phyloP scores from a whole-genome alignment of 1,140 invertebrate genomes.

The Parasteatoda tepidariorum region DNA sequence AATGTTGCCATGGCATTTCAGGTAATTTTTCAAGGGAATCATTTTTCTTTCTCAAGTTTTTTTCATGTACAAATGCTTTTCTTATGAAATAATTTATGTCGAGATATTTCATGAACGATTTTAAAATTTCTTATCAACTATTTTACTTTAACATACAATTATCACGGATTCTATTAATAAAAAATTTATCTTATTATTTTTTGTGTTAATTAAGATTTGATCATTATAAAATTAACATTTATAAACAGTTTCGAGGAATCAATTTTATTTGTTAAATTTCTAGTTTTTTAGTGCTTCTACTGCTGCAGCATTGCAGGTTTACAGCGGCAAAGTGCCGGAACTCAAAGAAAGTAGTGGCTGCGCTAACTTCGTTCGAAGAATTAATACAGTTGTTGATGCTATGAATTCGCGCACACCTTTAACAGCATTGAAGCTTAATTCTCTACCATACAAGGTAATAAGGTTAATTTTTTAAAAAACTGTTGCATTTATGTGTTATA shows the following conservation, averaged over 20 bases:
- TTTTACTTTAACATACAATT: not conserved
- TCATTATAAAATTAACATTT: too few relatives aligned
- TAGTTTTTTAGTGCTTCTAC: not conserved
- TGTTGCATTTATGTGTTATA: too few relatives aligned
- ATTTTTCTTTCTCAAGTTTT: too few relatives aligned
- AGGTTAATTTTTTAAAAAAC: too few relatives aligned
- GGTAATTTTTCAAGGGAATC: not conserved
- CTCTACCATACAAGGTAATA: not conserved
- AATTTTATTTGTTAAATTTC: too few relatives aligned
- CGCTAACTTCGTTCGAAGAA: not conserved
- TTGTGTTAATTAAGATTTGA: not conserved
- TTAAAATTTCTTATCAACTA: too few relatives aligned
- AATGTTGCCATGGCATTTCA: not conserved
- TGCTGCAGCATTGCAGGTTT: not conserved
- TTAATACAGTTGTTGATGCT: not conserved
- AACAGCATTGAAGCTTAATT: not conserved
- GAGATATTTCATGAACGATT: too few relatives aligned
- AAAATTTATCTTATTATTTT: not conserved
- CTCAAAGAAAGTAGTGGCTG: not conserved
- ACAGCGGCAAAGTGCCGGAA: not conserved
- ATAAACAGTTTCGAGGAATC: too few relatives aligned
- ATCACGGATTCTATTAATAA: not conserved
- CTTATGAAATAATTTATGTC: too few relatives aligned
- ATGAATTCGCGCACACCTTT: not conserved
- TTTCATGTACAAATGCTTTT: too few relatives aligned